A percentile compares a stretch with the other conserved stretches of the same genome.
phyloP scores from a whole-genome alignment of 37 sponge, comb jelly and placozoan genomes.

The Ianthella basta region DNA sequence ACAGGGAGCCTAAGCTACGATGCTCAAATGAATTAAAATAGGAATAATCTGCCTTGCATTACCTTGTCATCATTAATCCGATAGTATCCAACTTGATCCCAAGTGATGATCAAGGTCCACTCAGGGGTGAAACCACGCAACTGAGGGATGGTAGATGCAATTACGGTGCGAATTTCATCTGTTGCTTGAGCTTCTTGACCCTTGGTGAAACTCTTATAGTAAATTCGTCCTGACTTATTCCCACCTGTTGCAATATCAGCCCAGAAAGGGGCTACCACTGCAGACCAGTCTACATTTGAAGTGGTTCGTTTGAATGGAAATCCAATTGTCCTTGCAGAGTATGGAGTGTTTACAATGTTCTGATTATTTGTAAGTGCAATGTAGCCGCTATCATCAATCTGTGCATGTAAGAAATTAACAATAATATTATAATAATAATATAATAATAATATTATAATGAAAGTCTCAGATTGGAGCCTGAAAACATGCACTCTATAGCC shows the following conservation, averaged over 20 bases:
- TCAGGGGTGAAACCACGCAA: not conserved
- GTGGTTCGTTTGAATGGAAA: not conserved
- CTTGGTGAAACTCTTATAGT: not conserved
- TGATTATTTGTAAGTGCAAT: not conserved
- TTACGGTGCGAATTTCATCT: not conserved
- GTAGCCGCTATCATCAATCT: slow-evolving; percentile 29
- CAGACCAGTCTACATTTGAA: not conserved
- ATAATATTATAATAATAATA: too few species aligned
- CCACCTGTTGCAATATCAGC: not conserved
- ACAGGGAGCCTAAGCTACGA: too few species aligned
- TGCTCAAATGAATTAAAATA: too few species aligned
- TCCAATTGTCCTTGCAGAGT: not conserved
- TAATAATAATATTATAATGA: too few species aligned
- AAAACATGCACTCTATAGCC: too few species aligned
- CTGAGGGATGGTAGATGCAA: not conserved
- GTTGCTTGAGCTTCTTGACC: not conserved
- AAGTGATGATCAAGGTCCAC: slow-evolving; percentile 20
- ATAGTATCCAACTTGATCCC: slow-evolving; percentile 42
- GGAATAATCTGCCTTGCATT: not conserved
- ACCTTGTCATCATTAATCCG: not conserved
- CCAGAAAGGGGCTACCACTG: slow-evolving; percentile 25
- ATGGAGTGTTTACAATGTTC: not conserved
- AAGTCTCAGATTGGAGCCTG: too few species aligned
- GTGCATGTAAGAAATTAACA: too few species aligned
- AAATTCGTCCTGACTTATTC: not conserved